Conservation (phyloP, 1,140 invertebrate genomes). For the Solen grandis region DNA sequence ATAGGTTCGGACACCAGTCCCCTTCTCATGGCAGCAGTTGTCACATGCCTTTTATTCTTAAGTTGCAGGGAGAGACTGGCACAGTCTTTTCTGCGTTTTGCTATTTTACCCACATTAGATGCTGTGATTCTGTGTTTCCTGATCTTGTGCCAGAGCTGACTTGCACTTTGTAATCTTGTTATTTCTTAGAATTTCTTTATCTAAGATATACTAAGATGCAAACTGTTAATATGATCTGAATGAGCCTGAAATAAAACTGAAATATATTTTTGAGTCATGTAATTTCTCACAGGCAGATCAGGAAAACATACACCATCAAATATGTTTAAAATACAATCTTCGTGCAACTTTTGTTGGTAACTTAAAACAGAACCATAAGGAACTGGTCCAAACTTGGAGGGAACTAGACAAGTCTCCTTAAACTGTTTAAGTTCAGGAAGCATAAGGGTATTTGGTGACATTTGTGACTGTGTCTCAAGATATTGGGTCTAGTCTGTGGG, state of each 20-base stretch:
- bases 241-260: not conserved
- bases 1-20: conserved; percentile 13
- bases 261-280: not conserved
- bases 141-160: not conserved
- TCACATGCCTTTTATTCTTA: no score
- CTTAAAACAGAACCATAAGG: conserved; percentile 35
- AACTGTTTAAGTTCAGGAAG: conserved; percentile 1
- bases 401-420: not conserved
- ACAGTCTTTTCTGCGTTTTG: no score
- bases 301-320: conserved; percentile 35
- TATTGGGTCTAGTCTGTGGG: not conserved
- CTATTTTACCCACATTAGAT: no score
- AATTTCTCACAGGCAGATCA: conserved; percentile 28
- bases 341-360: conserved; percentile 47
- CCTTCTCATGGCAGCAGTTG: conserved; percentile 3
- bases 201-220: conserved; percentile 22
- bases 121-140: no score
- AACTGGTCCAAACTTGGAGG: conserved; percentile 42
- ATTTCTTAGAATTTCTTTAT: no score
- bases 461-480: not conserved
- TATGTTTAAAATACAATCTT: conserved; percentile 42
- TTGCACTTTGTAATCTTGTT: conserved; percentile 23
- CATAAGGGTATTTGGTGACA: not conserved
- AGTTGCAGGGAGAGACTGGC: not conserved
- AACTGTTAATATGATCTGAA: conserved; percentile 2